Base-by-base conservation (phyloP, 2,888 invertebrate species). In the Koerneria pararmatus region DNA sequence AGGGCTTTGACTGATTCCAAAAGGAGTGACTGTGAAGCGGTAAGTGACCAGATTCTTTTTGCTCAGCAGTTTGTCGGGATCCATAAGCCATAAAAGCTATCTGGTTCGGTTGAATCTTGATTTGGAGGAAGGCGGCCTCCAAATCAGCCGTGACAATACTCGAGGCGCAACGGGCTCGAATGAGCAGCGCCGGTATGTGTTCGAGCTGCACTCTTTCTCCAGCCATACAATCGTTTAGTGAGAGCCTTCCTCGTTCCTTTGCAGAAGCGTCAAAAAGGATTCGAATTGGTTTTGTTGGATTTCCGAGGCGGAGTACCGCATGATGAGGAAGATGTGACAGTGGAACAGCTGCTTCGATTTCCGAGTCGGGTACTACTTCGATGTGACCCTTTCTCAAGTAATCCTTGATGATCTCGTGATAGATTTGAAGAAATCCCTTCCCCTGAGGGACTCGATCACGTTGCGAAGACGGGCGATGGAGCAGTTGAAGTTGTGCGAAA, bases 91-190 rank as follows among this genome's bases (percentile, higher is more conserved):
- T n/a, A 76, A 48, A 34, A 77, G 75, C 65, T 8, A 74, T 29
- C 35, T 70, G 69, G 27, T 53, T 8, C 22, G 41, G 27, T 6
- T 67, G 58, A 8, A 78, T 51, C 3, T 27, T 22, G 3, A 78
- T 48, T 34, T 67, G 67, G 31, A 71, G 74, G 58, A 78, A 78
- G 0, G 77, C 78, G 46, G 72, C 76, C 51, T 75, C 74, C 15
- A 77, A 62, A 49, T 76, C 76, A 1, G 69, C 54, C 0, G 69
- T 27, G 1, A 75, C 15, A 0, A 71, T 22, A 19, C 49, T 60
- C 6, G 24, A 22, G 1, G 22, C 4, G 2, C 41, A 29, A n/a
- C 77, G 54, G 0, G 69, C 24, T 31, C 59, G 31, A 11, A 75
- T 6, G 5, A 74, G 34, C 3, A 75, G 60, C 0, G 63, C 68